Conservation (phyloP, 92 coral and sea anemone species). For the Parazoanthus swiftii region DNA sequence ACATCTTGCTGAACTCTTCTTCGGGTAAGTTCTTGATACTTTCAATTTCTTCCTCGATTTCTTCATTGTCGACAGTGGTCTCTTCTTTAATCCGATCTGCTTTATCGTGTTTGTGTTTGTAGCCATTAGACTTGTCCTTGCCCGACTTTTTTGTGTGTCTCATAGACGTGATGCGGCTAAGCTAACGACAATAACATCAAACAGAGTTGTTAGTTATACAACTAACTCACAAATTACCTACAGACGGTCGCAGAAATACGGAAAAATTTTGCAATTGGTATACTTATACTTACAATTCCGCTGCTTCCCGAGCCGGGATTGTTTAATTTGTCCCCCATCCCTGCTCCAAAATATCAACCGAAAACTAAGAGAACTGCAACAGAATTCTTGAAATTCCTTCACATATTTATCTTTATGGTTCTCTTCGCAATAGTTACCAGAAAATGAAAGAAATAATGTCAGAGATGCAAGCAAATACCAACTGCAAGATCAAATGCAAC, state of each 20-base stretch:
- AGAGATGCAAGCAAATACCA: neutral
- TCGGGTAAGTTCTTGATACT: constrained; percentile 31
- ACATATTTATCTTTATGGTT: constrained; percentile 22
- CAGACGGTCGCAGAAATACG: neutral
- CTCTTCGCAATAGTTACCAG: neutral
- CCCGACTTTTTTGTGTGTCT: constrained; percentile 43
- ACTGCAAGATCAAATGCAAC: constrained; percentile 38
- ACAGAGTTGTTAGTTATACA: neutral
- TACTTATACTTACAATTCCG: constrained; percentile 33
- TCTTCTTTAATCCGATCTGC: constrained; percentile 42
- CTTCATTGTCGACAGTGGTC: constrained; percentile 28
- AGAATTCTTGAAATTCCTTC: neutral
- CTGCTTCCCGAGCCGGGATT: constrained; percentile 32
- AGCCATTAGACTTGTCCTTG: constrained; percentile 37
- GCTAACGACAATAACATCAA: constrained; percentile 17
- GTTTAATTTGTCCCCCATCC: constrained; percentile 31
- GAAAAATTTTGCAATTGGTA: neutral
- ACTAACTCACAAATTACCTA: neutral
- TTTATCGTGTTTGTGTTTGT: constrained; percentile 30
- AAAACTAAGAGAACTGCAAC: neutral
- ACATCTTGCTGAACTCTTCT: constrained; percentile 40
- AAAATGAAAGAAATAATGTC: neutral
- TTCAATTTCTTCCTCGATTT: constrained; percentile 38
- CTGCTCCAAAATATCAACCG: neutral
- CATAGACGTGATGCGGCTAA: constrained; percentile 43